phyloP scores from a whole-genome alignment of 1,140 invertebrate genomes.

The Globodera ellingtonae region DNA sequence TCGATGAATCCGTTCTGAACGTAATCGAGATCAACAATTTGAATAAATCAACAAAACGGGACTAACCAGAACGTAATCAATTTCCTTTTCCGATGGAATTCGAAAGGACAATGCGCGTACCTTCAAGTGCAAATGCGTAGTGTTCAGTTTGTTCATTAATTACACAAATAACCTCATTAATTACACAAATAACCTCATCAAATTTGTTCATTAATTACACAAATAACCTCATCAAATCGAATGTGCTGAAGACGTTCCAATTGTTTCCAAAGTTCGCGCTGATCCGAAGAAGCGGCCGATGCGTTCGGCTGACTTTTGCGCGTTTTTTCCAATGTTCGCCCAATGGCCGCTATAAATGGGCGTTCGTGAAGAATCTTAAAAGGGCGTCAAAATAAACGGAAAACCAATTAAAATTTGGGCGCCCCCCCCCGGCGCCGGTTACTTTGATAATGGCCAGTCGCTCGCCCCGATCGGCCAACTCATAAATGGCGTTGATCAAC shows the following conservation, averaged over 20 bases:
- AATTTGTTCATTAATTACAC: neutral
- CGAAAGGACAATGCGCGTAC: conserved; percentile 37
- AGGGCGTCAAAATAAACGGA: conserved; percentile 14
- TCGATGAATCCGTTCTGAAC: neutral
- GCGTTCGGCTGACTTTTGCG: conserved; percentile 9
- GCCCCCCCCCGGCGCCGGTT: neutral
- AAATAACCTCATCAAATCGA: conserved; percentile 41
- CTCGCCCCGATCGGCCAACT: conserved; percentile 33
- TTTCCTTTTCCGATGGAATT: conserved; percentile 40
- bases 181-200: neutral
- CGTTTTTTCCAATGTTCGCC: conserved; percentile 17
- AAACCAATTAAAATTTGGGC: neutral
- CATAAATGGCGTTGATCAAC: conserved; percentile 51
- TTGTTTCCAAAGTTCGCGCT: conserved; percentile 37
- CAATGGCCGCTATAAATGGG: conserved; percentile 51
- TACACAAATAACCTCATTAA: neutral
- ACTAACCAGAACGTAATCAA: conserved; percentile 42
- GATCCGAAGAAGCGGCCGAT: conserved; percentile 26
- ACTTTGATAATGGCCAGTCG: conserved; percentile 43
- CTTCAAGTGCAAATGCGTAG: neutral
- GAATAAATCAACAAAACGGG: neutral
- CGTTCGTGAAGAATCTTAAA: conserved; percentile 46
- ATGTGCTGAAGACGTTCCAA: conserved; percentile 47
- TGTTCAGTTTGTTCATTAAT: neutral
- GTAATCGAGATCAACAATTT: neutral